Conservation (phyloP, 1,140 invertebrate species). For the Heliconius congener region DNA sequence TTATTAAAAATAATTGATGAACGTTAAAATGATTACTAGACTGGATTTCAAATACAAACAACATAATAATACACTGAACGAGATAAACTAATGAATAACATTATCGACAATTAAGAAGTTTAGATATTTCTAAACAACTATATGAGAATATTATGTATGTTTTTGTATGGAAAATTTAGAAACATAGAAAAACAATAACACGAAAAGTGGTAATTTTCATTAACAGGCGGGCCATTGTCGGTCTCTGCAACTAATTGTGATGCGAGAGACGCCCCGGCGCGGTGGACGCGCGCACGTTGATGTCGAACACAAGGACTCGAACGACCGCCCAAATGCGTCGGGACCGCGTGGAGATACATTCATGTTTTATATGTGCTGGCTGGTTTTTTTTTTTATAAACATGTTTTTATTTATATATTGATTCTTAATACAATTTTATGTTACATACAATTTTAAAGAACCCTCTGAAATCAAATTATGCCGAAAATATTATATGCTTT, state of each 20-base stretch:
- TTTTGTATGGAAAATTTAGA: constrained; percentile 19
- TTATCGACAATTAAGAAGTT: not conserved
- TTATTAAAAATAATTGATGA: not conserved
- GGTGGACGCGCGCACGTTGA: constrained; percentile 61
- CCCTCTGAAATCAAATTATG: not conserved
- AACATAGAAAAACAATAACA: constrained; percentile 36
- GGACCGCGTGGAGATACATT: not conserved
- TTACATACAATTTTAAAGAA: not conserved
- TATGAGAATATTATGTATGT: not conserved
- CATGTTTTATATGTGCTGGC: no score
- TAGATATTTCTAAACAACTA: constrained; percentile 9
- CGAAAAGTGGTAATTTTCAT: constrained; percentile 39
- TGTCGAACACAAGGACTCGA: constrained; percentile 65
- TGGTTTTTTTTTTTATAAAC: no score
- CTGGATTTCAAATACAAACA: not conserved
- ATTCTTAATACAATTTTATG: not conserved
- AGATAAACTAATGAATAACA: not conserved
- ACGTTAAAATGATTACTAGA: not conserved
- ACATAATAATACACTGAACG: not conserved
- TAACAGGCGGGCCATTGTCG: constrained; percentile 43
- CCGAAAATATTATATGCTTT: not conserved
- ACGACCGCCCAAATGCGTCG: constrained; percentile 14
- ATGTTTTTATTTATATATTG: no score
- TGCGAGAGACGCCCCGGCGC: constrained; percentile 39
- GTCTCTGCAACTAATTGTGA: constrained; percentile 45